Percentiles rank a stretch among this genome's conserved stretches.
Evolutionary conservation across 1,140 invertebrate genomes (phyloP).

Genomic region (Pseudomyrmex pallidus): DNA sequence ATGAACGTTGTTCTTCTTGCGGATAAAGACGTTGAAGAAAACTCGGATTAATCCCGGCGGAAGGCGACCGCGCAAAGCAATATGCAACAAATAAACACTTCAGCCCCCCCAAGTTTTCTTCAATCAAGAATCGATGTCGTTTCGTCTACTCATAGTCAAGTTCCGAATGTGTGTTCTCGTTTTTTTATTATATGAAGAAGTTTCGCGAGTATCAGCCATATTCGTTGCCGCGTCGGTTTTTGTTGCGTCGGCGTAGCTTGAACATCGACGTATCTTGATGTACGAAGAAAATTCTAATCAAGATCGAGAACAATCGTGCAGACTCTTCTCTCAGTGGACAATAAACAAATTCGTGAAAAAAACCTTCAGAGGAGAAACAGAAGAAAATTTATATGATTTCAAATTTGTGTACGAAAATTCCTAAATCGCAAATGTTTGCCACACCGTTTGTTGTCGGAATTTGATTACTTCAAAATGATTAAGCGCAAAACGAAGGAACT

Average conservation of each 20-base stretch:
- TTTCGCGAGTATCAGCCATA: constrained; percentile 12
- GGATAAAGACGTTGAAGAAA: background rate
- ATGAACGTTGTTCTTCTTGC: background rate
- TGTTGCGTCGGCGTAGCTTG: background rate
- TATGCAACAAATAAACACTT: constrained; percentile 11
- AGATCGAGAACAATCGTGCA: constrained; percentile 15
- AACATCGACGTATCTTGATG: background rate
- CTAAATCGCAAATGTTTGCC: background rate
- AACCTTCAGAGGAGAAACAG: too few relatives aligned
- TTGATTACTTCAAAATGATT: background rate
- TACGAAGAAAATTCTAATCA: constrained; percentile 14
- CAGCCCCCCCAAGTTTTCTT: background rate
- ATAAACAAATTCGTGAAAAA: too few relatives aligned
- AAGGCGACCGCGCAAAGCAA: background rate
- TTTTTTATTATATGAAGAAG: constrained; percentile 22
- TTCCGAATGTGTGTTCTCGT: background rate
- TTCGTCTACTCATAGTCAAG: constrained; percentile 11
- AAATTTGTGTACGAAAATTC: too few relatives aligned
- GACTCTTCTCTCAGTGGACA: constrained; percentile 5
- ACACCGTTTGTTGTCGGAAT: background rate
- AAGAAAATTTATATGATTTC: too few relatives aligned
- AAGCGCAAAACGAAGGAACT: background rate
- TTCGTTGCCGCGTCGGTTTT: constrained; percentile 8
- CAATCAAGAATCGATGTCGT: constrained; percentile 37
- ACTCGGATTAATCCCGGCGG: background rate